Conservation (phyloP, 2,113 vertebrate genomes). For the Artemisiospiza belli region DNA sequence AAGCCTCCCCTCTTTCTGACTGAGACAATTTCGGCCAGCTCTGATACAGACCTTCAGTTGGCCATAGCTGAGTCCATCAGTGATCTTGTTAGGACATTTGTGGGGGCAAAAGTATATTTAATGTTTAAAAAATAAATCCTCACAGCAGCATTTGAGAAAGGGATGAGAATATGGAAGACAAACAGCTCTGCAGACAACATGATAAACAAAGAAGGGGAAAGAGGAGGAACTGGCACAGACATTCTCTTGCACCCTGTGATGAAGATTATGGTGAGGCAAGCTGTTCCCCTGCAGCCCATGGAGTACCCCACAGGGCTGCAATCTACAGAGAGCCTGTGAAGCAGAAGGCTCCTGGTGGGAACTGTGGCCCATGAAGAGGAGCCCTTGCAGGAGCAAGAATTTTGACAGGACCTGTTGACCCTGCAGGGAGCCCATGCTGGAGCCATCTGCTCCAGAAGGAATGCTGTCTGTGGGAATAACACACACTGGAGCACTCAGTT, state of each 20-base stretch:
- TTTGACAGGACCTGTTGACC: background rate
- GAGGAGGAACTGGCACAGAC: rapidly evolving
- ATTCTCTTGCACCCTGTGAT: background rate
- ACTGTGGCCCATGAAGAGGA: background rate
- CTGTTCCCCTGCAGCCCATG: background rate
- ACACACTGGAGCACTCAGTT: rapidly evolving
- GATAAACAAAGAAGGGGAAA: background rate
- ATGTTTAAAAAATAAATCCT: background rate
- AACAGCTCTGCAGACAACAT: background rate
- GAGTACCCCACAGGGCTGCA: background rate
- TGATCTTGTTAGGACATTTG: background rate
- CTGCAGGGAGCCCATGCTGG: background rate
- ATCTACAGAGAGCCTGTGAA: background rate
- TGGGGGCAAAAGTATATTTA: background rate
- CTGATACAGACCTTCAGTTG: rapidly evolving
- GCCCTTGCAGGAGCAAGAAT: background rate
- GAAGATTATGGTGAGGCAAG: background rate
- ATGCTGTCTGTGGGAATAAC: background rate
- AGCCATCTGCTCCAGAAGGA: background rate
- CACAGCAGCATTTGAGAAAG: background rate
- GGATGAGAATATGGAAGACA: background rate
- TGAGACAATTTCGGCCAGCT: background rate
- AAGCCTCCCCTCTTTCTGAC: background rate
- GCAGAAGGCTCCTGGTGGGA: background rate
- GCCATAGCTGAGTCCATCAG: background rate